Percentiles rank a stretch among this genome's conserved stretches.
Conservation (phyloP, 2,797 vertebrate genomes). For the Neomorphus geoffroyi region DNA sequence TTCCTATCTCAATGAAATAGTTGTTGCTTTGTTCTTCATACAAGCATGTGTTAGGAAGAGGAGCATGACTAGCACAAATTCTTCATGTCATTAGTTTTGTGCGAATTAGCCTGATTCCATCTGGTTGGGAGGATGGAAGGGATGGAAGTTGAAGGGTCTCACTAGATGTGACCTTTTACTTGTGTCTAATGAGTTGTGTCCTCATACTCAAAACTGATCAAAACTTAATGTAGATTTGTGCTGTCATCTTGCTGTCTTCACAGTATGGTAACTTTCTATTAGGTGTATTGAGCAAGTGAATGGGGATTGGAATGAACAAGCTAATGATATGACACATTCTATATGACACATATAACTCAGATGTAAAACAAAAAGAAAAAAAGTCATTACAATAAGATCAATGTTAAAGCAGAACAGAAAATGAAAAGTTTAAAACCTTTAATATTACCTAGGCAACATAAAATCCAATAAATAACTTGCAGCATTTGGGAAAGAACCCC, state of each 20-base stretch:
- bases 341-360: neutral
- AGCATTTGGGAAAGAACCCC: neutral
- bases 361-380: neutral
- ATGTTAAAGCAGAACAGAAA: neutral
- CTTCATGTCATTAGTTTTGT: neutral
- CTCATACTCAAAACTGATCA: neutral
- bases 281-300: neutral
- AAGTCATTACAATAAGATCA: neutral
- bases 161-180: neutral
- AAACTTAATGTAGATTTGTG: neutral
- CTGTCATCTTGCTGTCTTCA: neutral
- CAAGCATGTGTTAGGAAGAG: neutral
- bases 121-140: neutral
- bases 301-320: neutral
- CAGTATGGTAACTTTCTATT: neutral
- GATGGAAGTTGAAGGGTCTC: neutral
- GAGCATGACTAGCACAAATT: neutral
- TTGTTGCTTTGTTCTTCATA: neutral
- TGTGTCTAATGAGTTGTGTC: neutral
- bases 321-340: slow-evolving; percentile 4
- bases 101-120: neutral
- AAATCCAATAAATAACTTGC: neutral
- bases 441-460: neutral
- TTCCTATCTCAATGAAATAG: neutral
- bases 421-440: neutral